Conservation (phyloP, 2,888 invertebrate genomes). For the Eristalis intricaria region DNA sequence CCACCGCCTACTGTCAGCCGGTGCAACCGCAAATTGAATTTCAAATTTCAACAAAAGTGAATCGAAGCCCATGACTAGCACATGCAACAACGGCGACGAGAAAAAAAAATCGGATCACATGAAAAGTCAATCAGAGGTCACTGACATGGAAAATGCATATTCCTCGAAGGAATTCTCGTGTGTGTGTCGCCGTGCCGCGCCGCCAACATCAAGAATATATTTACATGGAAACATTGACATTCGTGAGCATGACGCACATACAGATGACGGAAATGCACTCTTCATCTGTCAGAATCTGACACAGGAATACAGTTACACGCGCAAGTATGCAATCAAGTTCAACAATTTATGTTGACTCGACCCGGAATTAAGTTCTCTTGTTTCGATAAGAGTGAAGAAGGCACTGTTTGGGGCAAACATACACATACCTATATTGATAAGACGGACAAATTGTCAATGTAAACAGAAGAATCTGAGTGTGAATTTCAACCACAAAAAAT, state of each 20-base stretch:
- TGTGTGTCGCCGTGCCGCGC: constrained; percentile 21
- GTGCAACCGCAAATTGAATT: constrained; percentile 51
- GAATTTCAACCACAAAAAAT: constrained; percentile 7
- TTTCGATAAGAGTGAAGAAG: constrained; percentile 30
- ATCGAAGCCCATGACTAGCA: constrained; percentile 23
- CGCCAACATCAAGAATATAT: constrained; percentile 38
- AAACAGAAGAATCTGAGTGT: constrained; percentile 18
- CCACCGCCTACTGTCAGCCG: constrained; percentile 13
- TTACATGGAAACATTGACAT: constrained; percentile 28
- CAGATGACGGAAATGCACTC: constrained; percentile 14
- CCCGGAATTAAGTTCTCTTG: constrained; percentile 45
- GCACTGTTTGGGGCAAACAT: neutral
- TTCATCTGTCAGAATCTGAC: constrained; percentile 22
- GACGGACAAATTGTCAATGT: constrained; percentile 37
- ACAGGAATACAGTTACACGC: constrained; percentile 1
- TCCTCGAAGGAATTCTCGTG: constrained; percentile 50
- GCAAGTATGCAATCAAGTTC: constrained; percentile 5
- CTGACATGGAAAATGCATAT: constrained; percentile 70
- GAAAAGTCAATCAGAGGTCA: constrained; percentile 57
- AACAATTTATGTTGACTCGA: constrained; percentile 41
- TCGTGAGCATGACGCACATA: constrained; percentile 19
- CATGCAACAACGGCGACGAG: constrained; percentile 10
- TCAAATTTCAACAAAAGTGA: constrained; percentile 55
- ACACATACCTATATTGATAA: constrained; percentile 20
- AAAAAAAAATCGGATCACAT: constrained; percentile 52